Conservation (phyloP, 2,113 vertebrate genomes). For the Numenius arquata region DNA sequence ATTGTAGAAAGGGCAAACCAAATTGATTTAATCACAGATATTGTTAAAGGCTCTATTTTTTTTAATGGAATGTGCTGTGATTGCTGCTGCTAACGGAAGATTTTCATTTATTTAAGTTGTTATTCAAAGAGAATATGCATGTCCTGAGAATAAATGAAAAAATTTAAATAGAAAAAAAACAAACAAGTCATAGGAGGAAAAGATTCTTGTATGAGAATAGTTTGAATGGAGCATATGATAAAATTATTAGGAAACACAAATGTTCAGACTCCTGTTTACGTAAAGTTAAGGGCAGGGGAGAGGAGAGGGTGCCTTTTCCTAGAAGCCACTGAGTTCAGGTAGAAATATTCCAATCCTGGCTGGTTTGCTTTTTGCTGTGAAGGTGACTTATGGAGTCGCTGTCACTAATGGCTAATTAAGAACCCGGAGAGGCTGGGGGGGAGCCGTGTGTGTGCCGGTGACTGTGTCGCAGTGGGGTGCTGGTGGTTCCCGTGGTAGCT, state of each 20-base stretch:
- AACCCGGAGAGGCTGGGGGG: not conserved
- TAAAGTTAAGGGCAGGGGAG: not conserved
- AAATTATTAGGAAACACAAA: not conserved
- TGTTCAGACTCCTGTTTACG: not conserved
- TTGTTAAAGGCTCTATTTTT: not conserved
- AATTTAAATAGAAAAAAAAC: not conserved
- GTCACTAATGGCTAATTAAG: not conserved
- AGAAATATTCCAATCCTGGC: not conserved
- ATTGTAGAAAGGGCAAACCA: slow-evolving; percentile 53
- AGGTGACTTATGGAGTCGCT: not conserved
- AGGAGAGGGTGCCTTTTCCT: not conserved
- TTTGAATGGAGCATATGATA: not conserved
- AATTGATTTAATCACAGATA: slow-evolving; percentile 33
- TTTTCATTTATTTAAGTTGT: slow-evolving; percentile 2
- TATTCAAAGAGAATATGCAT: slow-evolving; percentile 1
- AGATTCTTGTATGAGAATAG: not conserved
- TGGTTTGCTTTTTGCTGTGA: not conserved
- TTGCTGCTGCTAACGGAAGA: slow-evolving; percentile 8
- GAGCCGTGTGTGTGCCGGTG: not conserved
- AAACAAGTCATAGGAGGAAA: not conserved
- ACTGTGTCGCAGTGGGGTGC: not conserved
- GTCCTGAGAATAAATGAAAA: not conserved
- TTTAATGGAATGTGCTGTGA: slow-evolving; percentile 21
- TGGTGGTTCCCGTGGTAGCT: not conserved
- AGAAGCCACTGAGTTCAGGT: not conserved